Base-by-base conservation (phyloP, 2,113 vertebrate species). In the Alosa alosa region DNA sequence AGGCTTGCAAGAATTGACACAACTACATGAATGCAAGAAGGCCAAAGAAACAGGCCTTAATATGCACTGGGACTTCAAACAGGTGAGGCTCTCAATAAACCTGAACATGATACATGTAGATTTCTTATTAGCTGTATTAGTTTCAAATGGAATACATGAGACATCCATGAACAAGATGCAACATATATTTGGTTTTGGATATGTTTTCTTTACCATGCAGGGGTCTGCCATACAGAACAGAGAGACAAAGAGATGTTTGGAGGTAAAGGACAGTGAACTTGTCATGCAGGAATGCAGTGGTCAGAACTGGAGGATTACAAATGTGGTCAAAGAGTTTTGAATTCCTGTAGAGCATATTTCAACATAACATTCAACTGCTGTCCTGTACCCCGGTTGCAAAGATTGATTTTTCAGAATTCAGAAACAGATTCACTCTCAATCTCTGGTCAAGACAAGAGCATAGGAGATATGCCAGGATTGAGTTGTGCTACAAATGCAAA, bases 21-120 rank as follows among this genome's bases (percentile, higher is more conserved):
- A 57, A 4, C 86, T 94, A 3, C 89, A 91, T 0, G 78, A 93
- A 0, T 95, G 94, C 86, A 90, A 86, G 36, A 0, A 55, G 0
- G 92, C 92, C 11, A 0, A 84, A 85, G 68, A 92, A 86, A 90
- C 88, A 68, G 89, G 87, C 13, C 72, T 92, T 4, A 52, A 91
- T 88, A 92, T 92, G 86, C 75, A 91, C 60, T 95, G 95, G 95
- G 92, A 95, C 84, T 95, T 95, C 47, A 92, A 92, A 92, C 94
- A 94, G 92, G 95, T 95, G 86, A 83, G 75, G 41, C 84, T 49
- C 4, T 47, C 7, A 36, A 6, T 57, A 68, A 68, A 10, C n/a
- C 20, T 25, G 11, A 9, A 31, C n/a, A 68, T 68, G 6, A 25
- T 31, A 31, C n/a, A n/a, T n/a, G n/a, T n/a, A n/a, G n/a, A 18